Evolutionary conservation across 2,113 vertebrate genomes (phyloP).

Genomic region (Microtus pennsylvanicus): DNA sequence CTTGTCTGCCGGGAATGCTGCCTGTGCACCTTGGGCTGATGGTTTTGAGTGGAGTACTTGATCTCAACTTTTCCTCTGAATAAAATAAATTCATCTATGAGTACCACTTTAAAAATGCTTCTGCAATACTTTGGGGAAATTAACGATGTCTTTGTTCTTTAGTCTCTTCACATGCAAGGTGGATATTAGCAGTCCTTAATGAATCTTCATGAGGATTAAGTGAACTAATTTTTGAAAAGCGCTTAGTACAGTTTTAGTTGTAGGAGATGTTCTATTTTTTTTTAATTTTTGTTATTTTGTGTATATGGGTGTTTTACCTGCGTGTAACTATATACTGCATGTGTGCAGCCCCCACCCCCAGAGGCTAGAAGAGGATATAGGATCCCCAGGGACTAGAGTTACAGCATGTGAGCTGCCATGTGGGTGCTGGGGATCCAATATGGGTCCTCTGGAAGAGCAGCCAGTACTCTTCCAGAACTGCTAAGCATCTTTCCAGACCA

Average conservation of each 20-base stretch:
- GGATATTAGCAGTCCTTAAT: not conserved
- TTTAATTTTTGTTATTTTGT: not conserved
- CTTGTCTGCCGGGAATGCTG: not conserved
- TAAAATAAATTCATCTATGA: constrained; percentile 31
- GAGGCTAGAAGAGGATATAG: not conserved
- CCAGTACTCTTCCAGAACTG: not conserved
- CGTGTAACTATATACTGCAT: not conserved
- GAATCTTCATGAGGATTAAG: constrained; percentile 25
- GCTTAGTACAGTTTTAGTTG: constrained; percentile 8
- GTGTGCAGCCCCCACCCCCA: not conserved
- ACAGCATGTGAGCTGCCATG: not conserved
- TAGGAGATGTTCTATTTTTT: constrained; percentile 21
- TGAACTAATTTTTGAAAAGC: constrained; percentile 13
- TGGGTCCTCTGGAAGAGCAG: not conserved
- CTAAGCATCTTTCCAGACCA: not conserved
- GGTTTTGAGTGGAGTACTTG: not conserved
- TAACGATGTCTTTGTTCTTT: not conserved
- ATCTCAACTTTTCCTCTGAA: not conserved
- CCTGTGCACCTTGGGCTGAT: not conserved
- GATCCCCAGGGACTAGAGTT: not conserved
- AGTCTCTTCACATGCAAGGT: not conserved
- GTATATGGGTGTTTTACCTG: not conserved
- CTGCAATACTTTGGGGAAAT: not conserved
- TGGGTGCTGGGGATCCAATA: not conserved
- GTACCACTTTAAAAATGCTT: constrained; percentile 32